Conservation (phyloP, 2,113 vertebrate species). For the Ceyx margarethae region DNA sequence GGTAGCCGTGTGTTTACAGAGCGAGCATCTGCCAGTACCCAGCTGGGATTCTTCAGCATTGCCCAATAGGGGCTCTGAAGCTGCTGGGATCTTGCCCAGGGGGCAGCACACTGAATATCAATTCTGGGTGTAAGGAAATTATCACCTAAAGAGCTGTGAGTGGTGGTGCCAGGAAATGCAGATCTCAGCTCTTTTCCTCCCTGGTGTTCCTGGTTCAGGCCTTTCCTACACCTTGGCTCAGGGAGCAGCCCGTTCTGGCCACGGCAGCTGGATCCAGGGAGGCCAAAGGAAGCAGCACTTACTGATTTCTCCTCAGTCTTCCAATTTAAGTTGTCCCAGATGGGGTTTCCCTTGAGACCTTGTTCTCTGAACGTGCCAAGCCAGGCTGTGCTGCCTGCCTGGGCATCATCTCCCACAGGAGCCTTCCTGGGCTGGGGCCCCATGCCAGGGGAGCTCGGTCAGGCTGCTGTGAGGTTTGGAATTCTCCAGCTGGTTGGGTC, state of each 20-base stretch:
- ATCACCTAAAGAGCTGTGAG: background rate
- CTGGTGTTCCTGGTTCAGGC: background rate
- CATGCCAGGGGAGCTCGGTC: background rate
- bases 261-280: background rate
- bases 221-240: background rate
- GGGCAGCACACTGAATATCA: background rate
- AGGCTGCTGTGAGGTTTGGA: slow-evolving; percentile 5
- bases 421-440: slow-evolving; percentile 20
- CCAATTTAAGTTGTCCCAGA: background rate
- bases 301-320: background rate
- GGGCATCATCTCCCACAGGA: background rate
- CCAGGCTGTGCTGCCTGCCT: background rate
- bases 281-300: background rate
- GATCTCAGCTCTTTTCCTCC: background rate
- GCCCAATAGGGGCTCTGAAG: background rate
- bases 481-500: slow-evolving; percentile 31
- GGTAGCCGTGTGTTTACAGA: background rate
- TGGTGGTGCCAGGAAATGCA: background rate
- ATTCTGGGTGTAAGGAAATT: background rate
- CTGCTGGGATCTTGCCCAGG: background rate
- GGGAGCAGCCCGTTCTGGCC: background rate
- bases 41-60: background rate
- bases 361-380: background rate
- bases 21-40: background rate
- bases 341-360: background rate